Evolutionary conservation across 2,888 invertebrate genomes (phyloP).

Genomic region (Dastarcus helophoroides): DNA sequence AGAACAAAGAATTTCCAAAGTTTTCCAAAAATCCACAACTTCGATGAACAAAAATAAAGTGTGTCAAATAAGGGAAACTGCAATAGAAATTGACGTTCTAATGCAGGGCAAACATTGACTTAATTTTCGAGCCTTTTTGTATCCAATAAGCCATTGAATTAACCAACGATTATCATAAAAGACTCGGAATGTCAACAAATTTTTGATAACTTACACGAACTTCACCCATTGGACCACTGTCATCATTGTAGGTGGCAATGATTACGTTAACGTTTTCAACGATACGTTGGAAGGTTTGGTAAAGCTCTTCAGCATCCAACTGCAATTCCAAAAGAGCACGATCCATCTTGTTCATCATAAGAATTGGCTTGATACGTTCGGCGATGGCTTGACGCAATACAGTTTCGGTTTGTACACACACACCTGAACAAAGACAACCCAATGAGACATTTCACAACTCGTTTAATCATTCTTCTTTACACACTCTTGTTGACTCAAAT

Average conservation of each 20-base stretch:
- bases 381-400: conserved; percentile 99
- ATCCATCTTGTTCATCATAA: conserved; percentile 99
- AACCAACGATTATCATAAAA: conserved; percentile 4
- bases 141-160: conserved; percentile 3
- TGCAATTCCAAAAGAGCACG: conserved; percentile 96
- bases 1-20: too few species aligned
- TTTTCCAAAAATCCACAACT: not conserved
- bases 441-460: not conserved
- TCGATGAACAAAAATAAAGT: conserved; percentile 13
- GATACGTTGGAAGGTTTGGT: conserved; percentile 98
- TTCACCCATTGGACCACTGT: conserved; percentile 98
- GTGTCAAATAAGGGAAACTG: conserved; percentile 31
- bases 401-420: conserved; percentile 99
- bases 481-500: too few species aligned
- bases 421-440: conserved; percentile 53
- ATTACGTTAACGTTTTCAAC: conserved; percentile 99
- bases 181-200: conserved; percentile 1
- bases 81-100: conserved; percentile 18
- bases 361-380: conserved; percentile 98
- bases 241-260: conserved; percentile 97
- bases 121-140: conserved; percentile 23
- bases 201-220: conserved; percentile 61
- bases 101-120: conserved; percentile 31
- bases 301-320: conserved; percentile 90
- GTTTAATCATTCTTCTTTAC: too few species aligned